These are phyloP conservation scores for Ictalurus furcatus DNA, from an alignment of 2,113 vertebrate genomes.

Conservation along the genomic window DNA sequence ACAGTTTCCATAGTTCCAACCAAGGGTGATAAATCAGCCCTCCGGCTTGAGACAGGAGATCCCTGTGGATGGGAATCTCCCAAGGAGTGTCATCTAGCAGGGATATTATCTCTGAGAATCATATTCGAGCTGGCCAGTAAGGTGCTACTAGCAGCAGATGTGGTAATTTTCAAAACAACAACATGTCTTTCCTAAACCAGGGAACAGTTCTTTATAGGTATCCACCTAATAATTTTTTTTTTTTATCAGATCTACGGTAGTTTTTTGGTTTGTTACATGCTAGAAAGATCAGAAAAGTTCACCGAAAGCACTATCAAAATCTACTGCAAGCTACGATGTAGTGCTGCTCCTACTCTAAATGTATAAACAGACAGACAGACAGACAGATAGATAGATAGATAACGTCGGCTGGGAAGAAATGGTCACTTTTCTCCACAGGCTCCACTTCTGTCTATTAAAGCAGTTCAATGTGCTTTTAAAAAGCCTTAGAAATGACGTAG, in stretches of 20 bases:
- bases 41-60: too few relatives aligned
- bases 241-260: neutral
- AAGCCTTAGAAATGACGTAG: neutral
- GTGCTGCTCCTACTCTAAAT: neutral
- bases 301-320: neutral
- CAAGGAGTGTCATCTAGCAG: too few relatives aligned
- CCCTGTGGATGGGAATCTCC: too few relatives aligned
- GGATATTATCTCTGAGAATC: too few relatives aligned
- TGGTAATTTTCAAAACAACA: neutral
- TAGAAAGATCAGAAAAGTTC: neutral
- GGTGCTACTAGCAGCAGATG: too few relatives aligned
- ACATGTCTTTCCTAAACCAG: neutral
- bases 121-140: too few relatives aligned
- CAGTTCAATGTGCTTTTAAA: constrained; percentile 18
- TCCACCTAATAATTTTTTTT: neutral
- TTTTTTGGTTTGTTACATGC: neutral
- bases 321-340: neutral
- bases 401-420: neutral
- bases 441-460: neutral
- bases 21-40: too few relatives aligned
- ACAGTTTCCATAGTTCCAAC: too few relatives aligned
- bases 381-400: neutral
- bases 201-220: neutral
- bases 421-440: constrained; percentile 5
- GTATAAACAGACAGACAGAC: neutral